These are phyloP conservation scores for Xenopus laevis DNA, from an alignment of 2,113 vertebrate genomes.

Conservation along the genomic window DNA sequence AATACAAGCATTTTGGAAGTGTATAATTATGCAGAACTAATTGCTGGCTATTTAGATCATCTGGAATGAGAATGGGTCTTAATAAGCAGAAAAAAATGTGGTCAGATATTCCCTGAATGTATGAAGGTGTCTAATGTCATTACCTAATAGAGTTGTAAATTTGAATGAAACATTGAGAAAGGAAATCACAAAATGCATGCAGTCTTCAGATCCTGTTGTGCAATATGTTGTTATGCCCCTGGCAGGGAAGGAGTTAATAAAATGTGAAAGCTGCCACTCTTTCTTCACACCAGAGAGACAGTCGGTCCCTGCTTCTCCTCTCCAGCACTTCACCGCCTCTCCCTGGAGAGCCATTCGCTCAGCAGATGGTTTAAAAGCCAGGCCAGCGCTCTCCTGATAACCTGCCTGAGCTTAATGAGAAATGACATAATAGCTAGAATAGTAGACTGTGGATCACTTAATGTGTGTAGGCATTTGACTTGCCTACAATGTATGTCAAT, in stretches of 20 bases:
- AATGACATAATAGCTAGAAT: constrained; percentile 27
- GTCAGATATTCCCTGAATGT: too few relatives aligned
- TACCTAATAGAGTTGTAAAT: too few relatives aligned
- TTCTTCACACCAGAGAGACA: constrained; percentile 6
- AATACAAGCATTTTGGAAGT: too few relatives aligned
- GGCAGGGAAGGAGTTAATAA: constrained; percentile 33
- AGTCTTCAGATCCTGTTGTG: neutral
- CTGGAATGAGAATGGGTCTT: too few relatives aligned
- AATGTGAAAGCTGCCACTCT: constrained; percentile 28
- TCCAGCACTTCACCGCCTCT: constrained; percentile 21
- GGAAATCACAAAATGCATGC: too few relatives aligned
- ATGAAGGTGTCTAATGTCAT: too few relatives aligned
- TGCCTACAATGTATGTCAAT: constrained; percentile 10
- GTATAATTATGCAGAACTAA: too few relatives aligned
- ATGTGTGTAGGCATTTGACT: constrained; percentile 10
- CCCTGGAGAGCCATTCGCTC: constrained; percentile 36
- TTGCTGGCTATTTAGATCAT: too few relatives aligned
- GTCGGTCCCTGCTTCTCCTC: constrained; percentile 27
- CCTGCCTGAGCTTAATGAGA: constrained; percentile 39
- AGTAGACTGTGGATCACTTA: constrained; percentile 20
- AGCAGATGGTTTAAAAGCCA: constrained; percentile 42
- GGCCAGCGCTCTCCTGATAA: constrained; percentile 39
- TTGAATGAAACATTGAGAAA: too few relatives aligned
- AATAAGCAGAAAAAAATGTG: too few relatives aligned
- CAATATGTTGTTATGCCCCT: constrained; percentile 1